Conservation (phyloP, 2,113 vertebrate species). For the Sminthopsis crassicaudata region DNA sequence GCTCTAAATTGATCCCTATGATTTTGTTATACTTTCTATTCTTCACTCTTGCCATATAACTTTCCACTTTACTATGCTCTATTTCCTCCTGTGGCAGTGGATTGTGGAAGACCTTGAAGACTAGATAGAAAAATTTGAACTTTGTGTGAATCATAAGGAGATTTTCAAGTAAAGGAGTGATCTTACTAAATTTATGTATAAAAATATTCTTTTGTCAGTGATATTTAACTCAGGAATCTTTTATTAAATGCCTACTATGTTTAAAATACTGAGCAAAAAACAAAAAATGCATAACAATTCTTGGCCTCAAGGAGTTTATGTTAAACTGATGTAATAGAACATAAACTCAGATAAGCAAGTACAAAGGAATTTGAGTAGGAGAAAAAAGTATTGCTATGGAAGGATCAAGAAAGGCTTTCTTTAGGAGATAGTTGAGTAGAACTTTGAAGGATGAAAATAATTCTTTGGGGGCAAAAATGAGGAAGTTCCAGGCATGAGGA, state of each 20-base stretch:
- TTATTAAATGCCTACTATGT: background rate
- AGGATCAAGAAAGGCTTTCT: background rate
- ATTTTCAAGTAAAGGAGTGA: background rate
- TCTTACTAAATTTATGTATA: background rate
- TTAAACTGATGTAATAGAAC: background rate
- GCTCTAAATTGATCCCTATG: background rate
- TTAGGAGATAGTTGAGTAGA: background rate
- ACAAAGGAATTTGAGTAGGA: background rate
- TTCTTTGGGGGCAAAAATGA: background rate
- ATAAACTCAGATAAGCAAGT: background rate
- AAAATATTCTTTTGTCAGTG: background rate
- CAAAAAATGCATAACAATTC: background rate
- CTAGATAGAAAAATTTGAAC: background rate
- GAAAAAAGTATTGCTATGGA: background rate
- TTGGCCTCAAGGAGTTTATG: background rate
- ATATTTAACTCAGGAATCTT: background rate
- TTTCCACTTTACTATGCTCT: background rate
- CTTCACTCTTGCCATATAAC: background rate
- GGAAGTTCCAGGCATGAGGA: background rate
- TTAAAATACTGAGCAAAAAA: background rate
- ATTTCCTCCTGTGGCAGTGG: background rate
- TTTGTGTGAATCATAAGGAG: background rate
- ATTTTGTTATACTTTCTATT: background rate
- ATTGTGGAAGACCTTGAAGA: background rate
- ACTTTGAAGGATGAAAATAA: background rate